phyloP scores from a whole-genome alignment of 2,113 vertebrate genomes.

The Osmerus mordax region DNA sequence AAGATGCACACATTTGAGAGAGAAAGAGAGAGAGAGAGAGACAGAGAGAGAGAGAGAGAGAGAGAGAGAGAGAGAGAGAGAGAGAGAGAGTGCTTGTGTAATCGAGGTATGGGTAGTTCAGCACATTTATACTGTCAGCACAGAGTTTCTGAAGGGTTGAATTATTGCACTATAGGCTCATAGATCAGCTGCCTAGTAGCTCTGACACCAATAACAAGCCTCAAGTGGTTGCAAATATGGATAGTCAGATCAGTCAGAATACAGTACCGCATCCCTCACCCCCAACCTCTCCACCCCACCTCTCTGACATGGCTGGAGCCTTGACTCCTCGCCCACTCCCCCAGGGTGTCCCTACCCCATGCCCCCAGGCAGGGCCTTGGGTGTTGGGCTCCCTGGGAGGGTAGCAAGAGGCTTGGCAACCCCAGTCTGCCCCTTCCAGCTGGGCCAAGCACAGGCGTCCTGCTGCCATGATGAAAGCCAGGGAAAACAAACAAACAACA shows the following conservation, averaged over 20 bases:
- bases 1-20: no score
- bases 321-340: background rate
- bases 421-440: background rate
- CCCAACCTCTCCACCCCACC: background rate
- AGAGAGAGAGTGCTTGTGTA: no score
- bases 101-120: background rate
- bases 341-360: background rate
- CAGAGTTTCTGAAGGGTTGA: background rate
- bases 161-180: slow-evolving; percentile 15
- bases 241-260: background rate
- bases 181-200: slow-evolving; percentile 1
- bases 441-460: background rate
- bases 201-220: slow-evolving; percentile 23
- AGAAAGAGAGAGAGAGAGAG: no score
- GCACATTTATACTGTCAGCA: background rate
- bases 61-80: no score
- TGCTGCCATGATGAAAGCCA: background rate
- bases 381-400: background rate
- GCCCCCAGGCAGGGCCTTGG: background rate
- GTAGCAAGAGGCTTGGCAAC: background rate
- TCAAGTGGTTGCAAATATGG: slow-evolving; percentile 20
- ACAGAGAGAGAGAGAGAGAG: no score
- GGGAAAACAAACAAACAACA: slow-evolving; percentile 36
- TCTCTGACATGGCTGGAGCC: background rate
- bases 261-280: background rate